Evolutionary conservation across 2,113 vertebrate genomes (phyloP).

Genomic region (Mesocricetus auratus): DNA sequence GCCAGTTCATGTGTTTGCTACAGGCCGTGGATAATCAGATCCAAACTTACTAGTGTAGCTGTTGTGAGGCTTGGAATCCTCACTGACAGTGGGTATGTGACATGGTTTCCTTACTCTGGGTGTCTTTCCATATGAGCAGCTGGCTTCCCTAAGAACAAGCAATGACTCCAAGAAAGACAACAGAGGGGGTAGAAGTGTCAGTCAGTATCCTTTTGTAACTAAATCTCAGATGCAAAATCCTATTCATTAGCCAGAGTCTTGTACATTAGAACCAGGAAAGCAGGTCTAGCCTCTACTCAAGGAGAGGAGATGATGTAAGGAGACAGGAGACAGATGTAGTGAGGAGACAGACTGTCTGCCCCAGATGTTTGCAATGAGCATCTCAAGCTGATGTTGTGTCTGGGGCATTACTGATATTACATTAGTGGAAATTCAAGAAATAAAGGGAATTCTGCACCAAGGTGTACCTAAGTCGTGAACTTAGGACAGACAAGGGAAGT

Average conservation of each 20-base stretch:
- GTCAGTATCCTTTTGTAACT: neutral
- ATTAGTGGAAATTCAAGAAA: conserved; percentile 38
- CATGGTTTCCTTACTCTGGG: neutral
- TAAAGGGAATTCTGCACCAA: conserved; percentile 2
- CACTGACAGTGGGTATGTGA: neutral
- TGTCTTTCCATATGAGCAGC: neutral
- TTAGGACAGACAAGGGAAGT: conserved; percentile 61
- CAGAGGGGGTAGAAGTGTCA: neutral
- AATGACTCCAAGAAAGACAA: neutral
- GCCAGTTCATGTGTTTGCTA: neutral
- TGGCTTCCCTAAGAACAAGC: neutral
- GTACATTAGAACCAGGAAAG: neutral
- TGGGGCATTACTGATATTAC: neutral
- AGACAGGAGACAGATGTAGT: neutral
- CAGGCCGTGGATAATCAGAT: neutral
- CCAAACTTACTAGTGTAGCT: neutral
- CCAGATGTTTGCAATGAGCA: neutral
- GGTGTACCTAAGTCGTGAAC: neutral
- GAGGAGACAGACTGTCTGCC: neutral
- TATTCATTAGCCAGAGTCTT: neutral
- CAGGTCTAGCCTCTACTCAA: neutral
- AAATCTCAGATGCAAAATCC: neutral
- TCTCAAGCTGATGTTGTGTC: neutral
- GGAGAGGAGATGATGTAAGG: neutral
- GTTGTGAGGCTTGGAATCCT: neutral